Base-by-base conservation (phyloP, 1,140 invertebrate genomes). In the Ceratosolen fusciceps region DNA sequence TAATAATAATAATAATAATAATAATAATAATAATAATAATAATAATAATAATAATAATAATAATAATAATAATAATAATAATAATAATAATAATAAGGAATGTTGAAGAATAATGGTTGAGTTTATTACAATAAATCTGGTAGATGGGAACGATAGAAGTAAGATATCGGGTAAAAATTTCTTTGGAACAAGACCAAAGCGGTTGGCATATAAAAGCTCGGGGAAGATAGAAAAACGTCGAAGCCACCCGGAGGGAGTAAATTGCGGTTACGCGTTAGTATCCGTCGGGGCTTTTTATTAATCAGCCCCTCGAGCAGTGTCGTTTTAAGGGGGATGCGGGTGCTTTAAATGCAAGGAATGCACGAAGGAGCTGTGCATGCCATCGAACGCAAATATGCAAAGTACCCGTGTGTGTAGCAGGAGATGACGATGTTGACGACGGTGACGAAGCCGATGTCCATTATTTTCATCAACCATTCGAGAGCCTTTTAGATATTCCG, bases 341-440 rank as follows among this genome's bases (percentile, higher is more conserved):
- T 78, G 43, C 37, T 78, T 72, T 49, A 12, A 39, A 78, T 78
- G 54, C 76, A 37, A 62, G 71, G 58, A n/a, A 43, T 71, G 77
- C 70, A 14, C 58, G 39, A 24, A 49, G 24, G 21, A 26, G 56
- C 24, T 16, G 58, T 37, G 19, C 21, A 39, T 3, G 54, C 12
- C 16, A 24, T 7, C 39, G 19, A 65, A 37, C 67, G 16, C n/a
- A 62, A 70, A 65, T 79, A 79, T 79, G 77, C 77, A 73, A 79
- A 79, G 77, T 21, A 79, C 77, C 77, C 77, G 70, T 29, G 1
- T 26, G 19, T 12, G 9, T 16, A 12, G 39, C n/a, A 49, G 26
- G 21, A 49, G 67, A 43, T n/a, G 39, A 47, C n/a, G 24, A 8
- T 2, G 34, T 1, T 2, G 24, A 5, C 39, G 39, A 2, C 47